Base-by-base conservation (phyloP, 2,797 vertebrate species). In the Pterois miles region DNA sequence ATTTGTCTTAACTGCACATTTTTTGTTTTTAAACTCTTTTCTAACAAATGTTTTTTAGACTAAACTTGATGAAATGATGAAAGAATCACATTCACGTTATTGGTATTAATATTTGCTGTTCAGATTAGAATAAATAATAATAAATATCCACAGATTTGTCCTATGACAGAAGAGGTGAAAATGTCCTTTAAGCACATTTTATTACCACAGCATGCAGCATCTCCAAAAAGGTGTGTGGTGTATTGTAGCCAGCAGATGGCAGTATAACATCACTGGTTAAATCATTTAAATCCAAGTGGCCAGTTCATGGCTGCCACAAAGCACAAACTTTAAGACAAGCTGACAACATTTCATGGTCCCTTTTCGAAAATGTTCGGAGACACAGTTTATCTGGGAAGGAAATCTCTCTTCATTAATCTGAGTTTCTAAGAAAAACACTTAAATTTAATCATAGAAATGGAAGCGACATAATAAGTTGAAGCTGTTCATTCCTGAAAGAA, bases 191-290 rank as follows among this genome's bases (percentile, higher is more conserved):
- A 65, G 43, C 11, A 52, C 8, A 54, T 52, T 1, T 52, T 33
- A 16, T 52, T 46, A 22, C 25, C 20, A 46, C 34, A 40, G 22
- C 8, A 18, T 36, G 36, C 16, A 27, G 18, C 20, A 1, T 50
- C 60, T 36, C 40, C 6, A 2, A 12, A 34, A n/a, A 40, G 18
- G 8, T 22, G 46, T 4, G 5, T 57, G 27, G 1, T 22, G 18
- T 36, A 11, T 34, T 52, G 54, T 2, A 27, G 22, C 71, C 83
- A 85, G 66, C 43, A 81, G 83, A 20, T 64, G 83, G 78, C 78
- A 50, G 66, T 38, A 29, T 68, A 2, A 63, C 6, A 33, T 60
- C 74, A 74, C 62, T 40, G 25, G 34, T 6, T 22, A 12, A 23
- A 6, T 16, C 12, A n/a, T 4, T 59, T 6, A 48, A n/a, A 23